Evolutionary conservation across 2,797 vertebrate genomes (phyloP).

Genomic region (Hypotaenidia okinawae): DNA sequence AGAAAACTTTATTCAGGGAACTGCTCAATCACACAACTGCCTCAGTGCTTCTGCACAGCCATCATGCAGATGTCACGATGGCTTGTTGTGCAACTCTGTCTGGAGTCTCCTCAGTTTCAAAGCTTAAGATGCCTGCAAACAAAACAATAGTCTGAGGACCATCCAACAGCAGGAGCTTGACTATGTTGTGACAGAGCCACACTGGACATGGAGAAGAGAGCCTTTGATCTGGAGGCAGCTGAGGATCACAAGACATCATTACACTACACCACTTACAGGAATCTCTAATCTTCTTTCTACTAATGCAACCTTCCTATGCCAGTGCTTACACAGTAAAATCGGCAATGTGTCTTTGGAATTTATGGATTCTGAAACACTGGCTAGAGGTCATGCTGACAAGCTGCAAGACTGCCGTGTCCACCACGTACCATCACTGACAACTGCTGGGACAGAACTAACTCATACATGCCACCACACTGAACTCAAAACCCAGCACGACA

Average conservation of each 20-base stretch:
- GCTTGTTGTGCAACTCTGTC: background rate
- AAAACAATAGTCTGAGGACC: background rate
- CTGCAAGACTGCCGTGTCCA: background rate
- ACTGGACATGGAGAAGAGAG: background rate
- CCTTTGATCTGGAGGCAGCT: slow-evolving; percentile 52
- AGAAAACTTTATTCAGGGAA: background rate
- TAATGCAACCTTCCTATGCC: slow-evolving; percentile 20
- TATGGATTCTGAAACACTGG: background rate
- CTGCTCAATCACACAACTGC: background rate
- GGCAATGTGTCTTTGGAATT: background rate
- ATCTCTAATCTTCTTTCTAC: slow-evolving; percentile 50
- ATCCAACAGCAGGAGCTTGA: background rate
- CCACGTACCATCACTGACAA: background rate
- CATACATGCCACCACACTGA: background rate
- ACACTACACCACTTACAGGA: background rate
- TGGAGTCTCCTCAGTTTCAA: background rate
- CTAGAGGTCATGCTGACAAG: background rate
- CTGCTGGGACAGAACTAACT: background rate
- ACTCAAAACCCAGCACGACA: background rate
- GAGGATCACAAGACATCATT: slow-evolving; percentile 55
- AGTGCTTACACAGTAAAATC: background rate
- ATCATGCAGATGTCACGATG: background rate
- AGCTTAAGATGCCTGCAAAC: slow-evolving; percentile 5
- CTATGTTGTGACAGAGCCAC: background rate
- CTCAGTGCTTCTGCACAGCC: background rate